A percentile compares a stretch with the other conserved stretches of the same genome.
These are phyloP conservation scores for Alviniconcha marisindica DNA, from an alignment of 1,140 invertebrate genomes.

Conservation along the genomic window DNA sequence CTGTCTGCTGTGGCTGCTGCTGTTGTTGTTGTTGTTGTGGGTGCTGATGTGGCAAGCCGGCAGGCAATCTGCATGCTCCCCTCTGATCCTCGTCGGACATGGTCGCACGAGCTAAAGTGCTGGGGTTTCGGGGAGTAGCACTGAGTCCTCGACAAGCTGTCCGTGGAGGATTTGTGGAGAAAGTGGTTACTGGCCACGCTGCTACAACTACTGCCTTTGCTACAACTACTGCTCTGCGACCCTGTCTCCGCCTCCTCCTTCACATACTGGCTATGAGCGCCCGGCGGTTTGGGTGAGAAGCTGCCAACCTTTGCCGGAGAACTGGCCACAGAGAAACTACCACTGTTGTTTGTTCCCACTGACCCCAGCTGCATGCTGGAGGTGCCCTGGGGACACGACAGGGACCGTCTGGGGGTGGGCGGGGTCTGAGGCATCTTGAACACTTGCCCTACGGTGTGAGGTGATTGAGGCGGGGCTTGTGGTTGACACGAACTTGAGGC, in stretches of 20 bases:
- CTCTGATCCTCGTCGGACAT: slow-evolving; percentile 22
- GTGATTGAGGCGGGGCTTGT: slow-evolving; percentile 16
- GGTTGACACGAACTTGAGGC: slow-evolving; percentile 22
- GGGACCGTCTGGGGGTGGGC: slow-evolving; percentile 58
- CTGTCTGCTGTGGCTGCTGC: slow-evolving; percentile 24
- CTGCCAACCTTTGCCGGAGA: not conserved
- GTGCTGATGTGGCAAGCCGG: slow-evolving; percentile 3
- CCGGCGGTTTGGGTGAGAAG: not conserved
- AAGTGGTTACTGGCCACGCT: slow-evolving; percentile 10
- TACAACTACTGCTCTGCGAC: not conserved
- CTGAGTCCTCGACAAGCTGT: slow-evolving; percentile 24
- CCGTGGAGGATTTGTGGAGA: not conserved
- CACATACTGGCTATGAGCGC: slow-evolving; percentile 3
- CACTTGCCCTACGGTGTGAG: slow-evolving; percentile 37
- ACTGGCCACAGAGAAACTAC: slow-evolving; percentile 18
- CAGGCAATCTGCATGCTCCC: slow-evolving; percentile 36
- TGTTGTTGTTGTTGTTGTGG: slow-evolving; percentile 21
- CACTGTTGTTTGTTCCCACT: slow-evolving; percentile 9
- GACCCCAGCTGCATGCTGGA: slow-evolving; percentile 43
- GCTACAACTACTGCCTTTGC: not conserved
- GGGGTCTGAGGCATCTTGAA: slow-evolving; percentile 69
- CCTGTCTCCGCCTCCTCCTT: slow-evolving; percentile 25
- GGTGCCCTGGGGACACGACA: slow-evolving; percentile 61
- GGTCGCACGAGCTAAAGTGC: slow-evolving; percentile 37
- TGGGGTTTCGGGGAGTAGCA: slow-evolving; percentile 43